Evolutionary conservation across 1,140 invertebrate genomes (phyloP).

Genomic region (Babylonia areolata): DNA sequence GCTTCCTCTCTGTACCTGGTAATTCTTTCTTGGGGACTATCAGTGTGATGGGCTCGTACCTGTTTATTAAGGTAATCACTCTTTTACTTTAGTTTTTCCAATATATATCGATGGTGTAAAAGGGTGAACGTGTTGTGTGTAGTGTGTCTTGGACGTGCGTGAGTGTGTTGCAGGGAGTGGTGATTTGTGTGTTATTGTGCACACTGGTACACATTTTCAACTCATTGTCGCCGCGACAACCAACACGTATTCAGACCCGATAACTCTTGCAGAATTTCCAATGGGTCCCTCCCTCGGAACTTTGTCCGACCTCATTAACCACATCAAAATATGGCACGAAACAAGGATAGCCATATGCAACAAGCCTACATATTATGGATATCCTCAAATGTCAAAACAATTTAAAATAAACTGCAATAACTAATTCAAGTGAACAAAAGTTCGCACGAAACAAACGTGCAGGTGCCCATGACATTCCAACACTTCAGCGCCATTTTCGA

Average conservation of each 20-base stretch:
- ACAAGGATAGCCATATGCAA: not conserved
- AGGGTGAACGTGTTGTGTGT: too few species aligned
- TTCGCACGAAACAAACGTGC: not conserved
- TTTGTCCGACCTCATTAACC: not conserved
- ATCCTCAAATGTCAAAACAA: not conserved
- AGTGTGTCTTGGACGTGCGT: too few species aligned
- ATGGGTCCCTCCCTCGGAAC: slow-evolving; percentile 1
- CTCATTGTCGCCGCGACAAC: slow-evolving; percentile 9
- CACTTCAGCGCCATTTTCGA: slow-evolving; percentile 56
- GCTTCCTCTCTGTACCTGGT: too few species aligned
- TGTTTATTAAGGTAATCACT: too few species aligned
- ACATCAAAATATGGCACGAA: not conserved
- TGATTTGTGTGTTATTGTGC: too few species aligned
- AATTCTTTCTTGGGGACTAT: too few species aligned
- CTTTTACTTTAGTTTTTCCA: too few species aligned
- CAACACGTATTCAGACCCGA: slow-evolving; percentile 35
- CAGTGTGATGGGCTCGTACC: too few species aligned
- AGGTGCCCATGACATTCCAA: slow-evolving; percentile 42
- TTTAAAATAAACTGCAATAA: not conserved
- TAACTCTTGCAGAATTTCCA: slow-evolving; percentile 28
- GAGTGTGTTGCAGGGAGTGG: too few species aligned
- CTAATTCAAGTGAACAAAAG: not conserved
- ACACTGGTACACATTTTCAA: too few species aligned
- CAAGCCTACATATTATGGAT: not conserved
- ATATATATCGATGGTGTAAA: too few species aligned